A percentile compares a stretch with the other conserved stretches of the same genome.
phyloP scores from a whole-genome alignment of 2,113 vertebrate species.

The Gadus macrocephalus region DNA sequence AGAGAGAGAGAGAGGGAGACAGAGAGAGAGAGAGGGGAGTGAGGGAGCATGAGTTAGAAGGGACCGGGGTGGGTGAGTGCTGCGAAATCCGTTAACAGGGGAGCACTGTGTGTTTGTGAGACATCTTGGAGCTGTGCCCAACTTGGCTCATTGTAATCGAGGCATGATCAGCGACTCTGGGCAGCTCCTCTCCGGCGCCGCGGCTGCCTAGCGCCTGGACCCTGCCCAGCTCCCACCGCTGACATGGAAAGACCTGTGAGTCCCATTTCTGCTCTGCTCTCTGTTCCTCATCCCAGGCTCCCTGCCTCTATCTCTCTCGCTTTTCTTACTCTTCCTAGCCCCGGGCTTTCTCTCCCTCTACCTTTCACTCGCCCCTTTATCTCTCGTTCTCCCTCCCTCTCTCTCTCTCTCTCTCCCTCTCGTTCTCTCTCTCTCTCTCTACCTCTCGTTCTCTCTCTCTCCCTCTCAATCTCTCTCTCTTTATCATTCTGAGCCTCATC shows the following conservation, averaged over 20 bases:
- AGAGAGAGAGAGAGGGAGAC: slow-evolving; percentile 5
- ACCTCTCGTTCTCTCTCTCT: neutral
- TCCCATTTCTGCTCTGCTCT: slow-evolving; percentile 60
- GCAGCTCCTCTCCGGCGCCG: slow-evolving; percentile 76
- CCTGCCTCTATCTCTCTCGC: neutral
- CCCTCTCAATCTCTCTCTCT: slow-evolving; percentile 9
- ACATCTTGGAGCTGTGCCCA: slow-evolving; percentile 72
- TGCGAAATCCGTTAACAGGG: slow-evolving; percentile 70
- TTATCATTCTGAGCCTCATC: neutral
- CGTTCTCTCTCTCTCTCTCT: slow-evolving; percentile 4
- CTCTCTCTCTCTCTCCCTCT: slow-evolving; percentile 7
- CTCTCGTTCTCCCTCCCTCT: neutral
- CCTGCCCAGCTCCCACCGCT: slow-evolving; percentile 69
- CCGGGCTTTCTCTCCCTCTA: no score
- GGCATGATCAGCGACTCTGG: slow-evolving; percentile 91
- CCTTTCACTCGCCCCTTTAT: slow-evolving; percentile 14
- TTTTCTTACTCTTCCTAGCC: no score
- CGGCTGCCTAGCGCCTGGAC: slow-evolving; percentile 82
- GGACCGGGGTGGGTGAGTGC: slow-evolving; percentile 40
- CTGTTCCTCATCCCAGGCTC: slow-evolving; percentile 34
- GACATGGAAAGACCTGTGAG: slow-evolving; percentile 91
- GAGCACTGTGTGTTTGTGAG: slow-evolving; percentile 67
- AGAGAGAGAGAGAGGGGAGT: neutral
- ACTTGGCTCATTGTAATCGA: slow-evolving; percentile 89
- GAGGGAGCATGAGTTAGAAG: slow-evolving; percentile 5